Percentiles rank a stretch among this genome's conserved stretches.
Conservation (phyloP, 2,888 invertebrate species). For the Lasioglossum oenotherae region DNA sequence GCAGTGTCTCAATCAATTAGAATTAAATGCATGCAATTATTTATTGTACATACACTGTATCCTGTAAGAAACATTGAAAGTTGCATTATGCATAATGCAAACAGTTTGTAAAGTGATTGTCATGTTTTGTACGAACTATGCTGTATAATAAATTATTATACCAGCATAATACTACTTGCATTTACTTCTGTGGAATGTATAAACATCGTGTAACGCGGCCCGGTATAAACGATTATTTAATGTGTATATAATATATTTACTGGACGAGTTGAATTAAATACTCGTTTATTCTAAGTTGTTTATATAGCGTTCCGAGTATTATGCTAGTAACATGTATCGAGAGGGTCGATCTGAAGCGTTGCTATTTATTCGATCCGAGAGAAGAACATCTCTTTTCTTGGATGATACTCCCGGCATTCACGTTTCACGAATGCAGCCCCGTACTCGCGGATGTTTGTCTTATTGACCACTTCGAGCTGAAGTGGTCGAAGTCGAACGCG, state of each 20-base stretch:
- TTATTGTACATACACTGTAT: conserved; percentile 58
- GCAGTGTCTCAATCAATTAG: not conserved
- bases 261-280: not conserved
- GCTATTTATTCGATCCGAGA: conserved; percentile 33
- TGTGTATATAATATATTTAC: not conserved
- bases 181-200: not conserved
- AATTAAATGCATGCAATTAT: conserved; percentile 30
- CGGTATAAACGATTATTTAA: not conserved
- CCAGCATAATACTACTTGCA: not conserved
- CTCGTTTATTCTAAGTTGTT: not conserved
- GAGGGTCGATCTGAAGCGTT: conserved; percentile 33
- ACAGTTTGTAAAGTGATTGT: conserved; percentile 1
- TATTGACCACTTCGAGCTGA: conserved; percentile 73
- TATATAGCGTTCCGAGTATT: conserved; percentile 25
- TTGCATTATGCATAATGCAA: not conserved
- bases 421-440: conserved; percentile 39
- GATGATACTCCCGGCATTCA: conserved; percentile 45
- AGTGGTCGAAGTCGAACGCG: conserved; percentile 72
- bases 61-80: conserved; percentile 4
- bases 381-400: conserved; percentile 56
- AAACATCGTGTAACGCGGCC: not conserved
- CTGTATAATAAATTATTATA: conserved; percentile 49
- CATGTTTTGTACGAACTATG: conserved; percentile 42
- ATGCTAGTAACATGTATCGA: conserved; percentile 19
- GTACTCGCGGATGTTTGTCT: conserved; percentile 58